Percentiles rank a stretch among this genome's conserved stretches.
phyloP scores from a whole-genome alignment of 2,888 invertebrate genomes.

The Drosophila barbarae region DNA sequence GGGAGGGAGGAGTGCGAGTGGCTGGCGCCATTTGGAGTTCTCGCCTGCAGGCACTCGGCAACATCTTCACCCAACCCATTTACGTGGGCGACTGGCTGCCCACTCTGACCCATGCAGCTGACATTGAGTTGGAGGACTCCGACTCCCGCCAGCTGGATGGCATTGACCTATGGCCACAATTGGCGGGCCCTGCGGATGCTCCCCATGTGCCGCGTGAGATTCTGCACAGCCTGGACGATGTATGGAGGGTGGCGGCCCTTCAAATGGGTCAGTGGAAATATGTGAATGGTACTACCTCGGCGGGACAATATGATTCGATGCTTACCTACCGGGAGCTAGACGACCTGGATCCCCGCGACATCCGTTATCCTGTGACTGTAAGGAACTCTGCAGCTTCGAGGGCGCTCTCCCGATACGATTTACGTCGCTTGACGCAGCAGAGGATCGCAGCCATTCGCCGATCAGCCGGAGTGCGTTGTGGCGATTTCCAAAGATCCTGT shows the following conservation, averaged over 20 bases:
- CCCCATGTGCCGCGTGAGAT: constrained; percentile 82
- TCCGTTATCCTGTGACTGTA: constrained; percentile 61
- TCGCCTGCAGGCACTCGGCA: constrained; percentile 79
- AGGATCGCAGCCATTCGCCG: constrained; percentile 46
- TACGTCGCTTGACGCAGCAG: constrained; percentile 39
- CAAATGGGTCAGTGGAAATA: constrained; percentile 72
- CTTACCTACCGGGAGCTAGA: constrained; percentile 60
- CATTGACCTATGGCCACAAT: constrained; percentile 85
- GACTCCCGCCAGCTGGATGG: constrained; percentile 82
- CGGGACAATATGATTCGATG: constrained; percentile 65
- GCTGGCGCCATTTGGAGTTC: constrained; percentile 89
- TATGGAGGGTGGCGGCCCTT: constrained; percentile 75
- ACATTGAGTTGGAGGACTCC: constrained; percentile 54
- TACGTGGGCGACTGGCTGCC: constrained; percentile 93
- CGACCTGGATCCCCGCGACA: constrained; percentile 68
- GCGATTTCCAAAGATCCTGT: constrained; percentile 56
- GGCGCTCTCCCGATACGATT: constrained; percentile 55
- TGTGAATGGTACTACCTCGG: constrained; percentile 73
- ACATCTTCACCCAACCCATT: constrained; percentile 84
- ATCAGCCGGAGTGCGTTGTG: constrained; percentile 56
- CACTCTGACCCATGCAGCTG: constrained; percentile 81
- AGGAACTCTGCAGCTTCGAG: constrained; percentile 59
- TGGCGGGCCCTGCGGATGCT: constrained; percentile 70
- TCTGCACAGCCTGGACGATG: constrained; percentile 87
- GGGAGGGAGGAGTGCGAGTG: constrained; percentile 92